phyloP scores from a whole-genome alignment of 2,113 vertebrate genomes.

The Megaceryle torquata region DNA sequence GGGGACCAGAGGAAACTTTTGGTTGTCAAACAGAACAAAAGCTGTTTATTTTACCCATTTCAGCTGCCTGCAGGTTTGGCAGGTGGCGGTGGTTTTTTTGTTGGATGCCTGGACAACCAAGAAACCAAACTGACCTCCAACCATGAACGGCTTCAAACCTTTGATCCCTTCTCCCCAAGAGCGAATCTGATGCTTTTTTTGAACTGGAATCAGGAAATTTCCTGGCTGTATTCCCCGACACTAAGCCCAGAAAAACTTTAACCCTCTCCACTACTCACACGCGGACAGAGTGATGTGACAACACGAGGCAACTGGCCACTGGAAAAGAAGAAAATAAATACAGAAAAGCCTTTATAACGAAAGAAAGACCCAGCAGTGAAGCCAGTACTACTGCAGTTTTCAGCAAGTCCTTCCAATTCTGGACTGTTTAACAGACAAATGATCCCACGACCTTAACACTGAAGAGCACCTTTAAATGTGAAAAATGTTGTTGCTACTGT shows the following conservation, averaged over 20 bases:
- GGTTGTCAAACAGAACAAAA: background rate
- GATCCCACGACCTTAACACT: background rate
- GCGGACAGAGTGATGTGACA: background rate
- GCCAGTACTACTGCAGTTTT: background rate
- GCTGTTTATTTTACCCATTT: background rate
- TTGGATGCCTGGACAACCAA: background rate
- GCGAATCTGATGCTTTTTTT: background rate
- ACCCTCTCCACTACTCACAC: background rate
- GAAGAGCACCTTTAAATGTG: background rate
- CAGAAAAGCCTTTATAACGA: background rate
- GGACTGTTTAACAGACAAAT: background rate
- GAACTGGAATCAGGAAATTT: slow-evolving; percentile 35
- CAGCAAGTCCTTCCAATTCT: background rate
- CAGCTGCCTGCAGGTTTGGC: background rate
- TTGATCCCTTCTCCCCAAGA: slow-evolving; percentile 1
- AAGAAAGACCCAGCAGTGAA: accelerated
- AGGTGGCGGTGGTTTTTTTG: background rate
- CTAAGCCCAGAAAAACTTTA: background rate
- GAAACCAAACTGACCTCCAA: background rate
- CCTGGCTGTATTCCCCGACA: background rate
- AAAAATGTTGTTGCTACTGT: background rate
- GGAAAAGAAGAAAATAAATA: background rate
- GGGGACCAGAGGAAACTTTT: background rate
- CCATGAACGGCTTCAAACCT: background rate
- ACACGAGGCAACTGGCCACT: accelerated